Evolutionary conservation across 2,797 vertebrate genomes (phyloP), one percentile per base, ranked within the genome.

Genomic region (Scleropages formosus): DNA sequence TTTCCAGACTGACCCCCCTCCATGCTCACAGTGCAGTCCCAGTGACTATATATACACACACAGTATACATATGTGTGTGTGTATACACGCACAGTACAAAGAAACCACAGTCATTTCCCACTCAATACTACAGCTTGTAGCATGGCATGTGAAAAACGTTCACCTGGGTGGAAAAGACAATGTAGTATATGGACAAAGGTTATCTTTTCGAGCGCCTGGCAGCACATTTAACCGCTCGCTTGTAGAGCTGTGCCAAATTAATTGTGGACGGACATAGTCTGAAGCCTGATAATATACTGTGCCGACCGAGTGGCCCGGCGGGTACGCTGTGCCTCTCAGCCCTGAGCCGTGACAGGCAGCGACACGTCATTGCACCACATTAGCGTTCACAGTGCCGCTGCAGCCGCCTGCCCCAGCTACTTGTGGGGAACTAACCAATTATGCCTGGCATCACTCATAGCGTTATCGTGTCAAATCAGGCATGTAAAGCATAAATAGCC

Each of bases 181-280:
- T 67, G 22, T 77, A 80, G 22, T 77, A 80, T 74, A 59, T 73
- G 72, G 58, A 27, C 75, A 69, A 60, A 69, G 77, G 73, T 76
- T 70, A 65, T 78, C 67, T 66, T 75, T 78, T 74, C 74, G 69
- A 61, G 60, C 72, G 81, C 77, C 75, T 72, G 80, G 77, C 73
- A 78, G 69, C 18, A 59, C 71, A 75, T 59, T 76, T 72, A 75
- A 77, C 77, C 74, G 73, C 66, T 79, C 78, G 76, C 78, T 74
- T 73, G 71, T 44, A 66, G 61, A 78, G 75, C 46, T 60, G 74
- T 47, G 44, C 66, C 63, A 73, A 74, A 80, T 79, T 75, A 71
- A 78, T 78, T 51, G 39, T 31, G 53, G 15, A 62, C 31, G 74
- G 26, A 65, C 44, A 16, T 12, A 51, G 72, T 72, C 75, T 74